Conservation (phyloP, 2,888 invertebrate genomes). For the Alitta virens region DNA sequence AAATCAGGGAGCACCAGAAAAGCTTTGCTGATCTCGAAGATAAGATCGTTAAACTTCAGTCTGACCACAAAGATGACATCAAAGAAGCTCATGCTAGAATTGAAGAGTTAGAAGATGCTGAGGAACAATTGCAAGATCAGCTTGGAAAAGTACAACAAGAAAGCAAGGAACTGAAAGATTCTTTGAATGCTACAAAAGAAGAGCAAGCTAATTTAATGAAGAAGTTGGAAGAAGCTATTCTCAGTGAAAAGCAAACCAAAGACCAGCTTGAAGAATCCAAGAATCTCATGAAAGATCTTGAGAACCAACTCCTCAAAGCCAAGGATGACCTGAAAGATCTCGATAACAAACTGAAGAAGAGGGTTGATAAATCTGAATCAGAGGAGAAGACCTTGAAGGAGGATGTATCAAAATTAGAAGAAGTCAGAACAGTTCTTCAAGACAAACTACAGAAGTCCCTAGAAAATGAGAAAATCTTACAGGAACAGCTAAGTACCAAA, state of each 20-base stretch:
- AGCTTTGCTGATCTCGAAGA: background rate
- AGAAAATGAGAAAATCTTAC: background rate
- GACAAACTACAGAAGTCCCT: no score
- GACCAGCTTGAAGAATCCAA: background rate
- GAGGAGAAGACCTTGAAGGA: background rate
- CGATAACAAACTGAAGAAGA: no score
- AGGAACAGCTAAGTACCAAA: background rate
- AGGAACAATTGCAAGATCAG: slow-evolving; percentile 14
- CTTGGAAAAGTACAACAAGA: slow-evolving; percentile 31
- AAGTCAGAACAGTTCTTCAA: no score
- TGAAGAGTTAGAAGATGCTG: slow-evolving; percentile 17
- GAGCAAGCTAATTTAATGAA: background rate
- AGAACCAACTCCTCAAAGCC: no score
- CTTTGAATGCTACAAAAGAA: no score
- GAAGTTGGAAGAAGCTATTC: background rate
- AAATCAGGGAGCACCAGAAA: background rate
- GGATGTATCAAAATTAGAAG: background rate
- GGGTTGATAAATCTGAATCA: background rate
- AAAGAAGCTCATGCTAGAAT: background rate
- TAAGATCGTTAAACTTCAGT: background rate
- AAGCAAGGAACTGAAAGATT: slow-evolving; percentile 33
- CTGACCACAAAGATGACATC: no score
- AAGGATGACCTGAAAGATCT: no score
- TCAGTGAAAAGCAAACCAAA: background rate
- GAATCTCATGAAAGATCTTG: background rate